Evolutionary conservation across 1,140 invertebrate species (phyloP).

Genomic region (Drosophila pectinifera): DNA sequence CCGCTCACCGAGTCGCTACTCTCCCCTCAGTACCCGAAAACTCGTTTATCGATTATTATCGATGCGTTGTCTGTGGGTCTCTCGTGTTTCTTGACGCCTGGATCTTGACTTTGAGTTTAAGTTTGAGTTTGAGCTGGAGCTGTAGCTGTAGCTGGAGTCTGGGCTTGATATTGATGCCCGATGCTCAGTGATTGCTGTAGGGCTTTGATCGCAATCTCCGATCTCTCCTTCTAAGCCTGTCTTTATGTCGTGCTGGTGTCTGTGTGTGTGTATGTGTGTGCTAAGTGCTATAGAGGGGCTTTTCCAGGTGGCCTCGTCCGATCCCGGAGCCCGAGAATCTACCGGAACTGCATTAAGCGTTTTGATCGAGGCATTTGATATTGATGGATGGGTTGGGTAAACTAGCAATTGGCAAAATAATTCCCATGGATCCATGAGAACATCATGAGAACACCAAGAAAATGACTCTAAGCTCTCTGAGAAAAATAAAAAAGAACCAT

Average conservation of each 20-base stretch:
- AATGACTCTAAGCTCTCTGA: not conserved
- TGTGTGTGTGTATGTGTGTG: slow-evolving; percentile 23
- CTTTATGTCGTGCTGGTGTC: slow-evolving; percentile 1
- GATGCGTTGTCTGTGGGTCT: slow-evolving; percentile 55
- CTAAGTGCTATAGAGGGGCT: slow-evolving; percentile 43
- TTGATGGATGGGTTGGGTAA: slow-evolving; percentile 47
- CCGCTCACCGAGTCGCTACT: not conserved
- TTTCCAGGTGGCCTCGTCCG: slow-evolving; percentile 58
- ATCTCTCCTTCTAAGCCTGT: slow-evolving; percentile 42
- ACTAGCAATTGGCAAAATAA: slow-evolving; percentile 37
- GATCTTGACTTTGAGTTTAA: slow-evolving; percentile 17
- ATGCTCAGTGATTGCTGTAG: slow-evolving; percentile 40
- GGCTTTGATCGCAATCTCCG: slow-evolving; percentile 43
- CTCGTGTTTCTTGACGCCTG: slow-evolving; percentile 35
- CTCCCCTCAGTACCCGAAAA: slow-evolving; percentile 43
- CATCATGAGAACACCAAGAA: not conserved
- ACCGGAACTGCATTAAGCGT: slow-evolving; percentile 51
- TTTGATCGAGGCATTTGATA: slow-evolving; percentile 50
- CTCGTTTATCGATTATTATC: slow-evolving; percentile 77
- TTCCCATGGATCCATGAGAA: slow-evolving; percentile 39
- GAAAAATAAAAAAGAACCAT: not conserved
- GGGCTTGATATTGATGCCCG: slow-evolving; percentile 32
- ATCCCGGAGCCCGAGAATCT: slow-evolving; percentile 37
- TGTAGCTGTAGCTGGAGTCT: not conserved
- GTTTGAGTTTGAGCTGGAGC: slow-evolving; percentile 18